Percentiles rank a stretch among this genome's conserved stretches.
Evolutionary conservation across 1,140 invertebrate species (phyloP).

Genomic region (Frieseomelitta varia): DNA sequence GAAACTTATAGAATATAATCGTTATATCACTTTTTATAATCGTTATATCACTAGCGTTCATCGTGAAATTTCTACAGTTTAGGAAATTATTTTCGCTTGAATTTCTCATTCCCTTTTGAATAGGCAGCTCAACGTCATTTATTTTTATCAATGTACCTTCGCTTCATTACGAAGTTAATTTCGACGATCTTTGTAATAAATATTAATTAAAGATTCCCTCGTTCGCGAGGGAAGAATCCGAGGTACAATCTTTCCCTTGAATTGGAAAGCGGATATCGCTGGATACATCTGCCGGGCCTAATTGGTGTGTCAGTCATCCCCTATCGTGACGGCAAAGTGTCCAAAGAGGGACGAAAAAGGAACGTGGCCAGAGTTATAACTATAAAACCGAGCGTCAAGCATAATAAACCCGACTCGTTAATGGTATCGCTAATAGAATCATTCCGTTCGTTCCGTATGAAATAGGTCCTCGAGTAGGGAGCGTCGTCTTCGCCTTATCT

Average conservation of each 20-base stretch:
- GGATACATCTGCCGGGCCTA: conserved; percentile 73
- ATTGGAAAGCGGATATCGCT: conserved; percentile 63
- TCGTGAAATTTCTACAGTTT: no score
- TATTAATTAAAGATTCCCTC: not conserved
- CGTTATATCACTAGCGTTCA: no score
- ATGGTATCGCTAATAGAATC: conserved; percentile 80
- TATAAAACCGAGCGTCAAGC: conserved; percentile 74
- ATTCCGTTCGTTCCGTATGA: conserved; percentile 57
- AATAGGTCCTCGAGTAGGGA: conserved; percentile 18
- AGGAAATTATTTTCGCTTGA: not conserved
- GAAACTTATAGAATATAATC: no score
- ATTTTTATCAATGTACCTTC: fast-evolving
- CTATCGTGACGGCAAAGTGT: conserved; percentile 47
- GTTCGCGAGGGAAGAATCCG: not conserved
- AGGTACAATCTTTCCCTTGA: conserved; percentile 25
- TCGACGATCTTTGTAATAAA: not conserved
- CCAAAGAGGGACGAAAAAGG: conserved; percentile 27
- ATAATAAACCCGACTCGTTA: conserved; percentile 77
- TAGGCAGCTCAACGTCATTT: no score
- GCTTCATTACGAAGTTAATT: not conserved
- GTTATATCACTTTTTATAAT: no score
- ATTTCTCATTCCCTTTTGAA: not conserved
- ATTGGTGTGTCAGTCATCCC: conserved; percentile 72
- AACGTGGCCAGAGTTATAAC: conserved; percentile 72
- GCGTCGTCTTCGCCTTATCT: conserved; percentile 14